These are phyloP conservation scores for Myoxocephalus aenaeus DNA, from an alignment of 2,797 vertebrate species.

Conservation along the genomic window DNA sequence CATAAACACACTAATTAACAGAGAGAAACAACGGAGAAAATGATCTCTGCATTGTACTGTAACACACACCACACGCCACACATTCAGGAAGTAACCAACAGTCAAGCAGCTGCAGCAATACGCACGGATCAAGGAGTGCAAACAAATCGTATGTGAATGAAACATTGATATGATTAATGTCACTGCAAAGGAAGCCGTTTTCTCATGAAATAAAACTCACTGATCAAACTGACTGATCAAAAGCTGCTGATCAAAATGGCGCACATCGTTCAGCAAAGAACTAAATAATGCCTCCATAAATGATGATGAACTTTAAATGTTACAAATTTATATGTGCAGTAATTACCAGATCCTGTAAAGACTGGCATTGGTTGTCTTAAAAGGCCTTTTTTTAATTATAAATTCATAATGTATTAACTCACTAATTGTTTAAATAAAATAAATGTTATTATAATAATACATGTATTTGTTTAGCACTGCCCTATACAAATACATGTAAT, in stretches of 20 bases:
- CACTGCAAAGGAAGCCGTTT: not conserved
- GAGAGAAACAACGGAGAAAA: conserved; percentile 6
- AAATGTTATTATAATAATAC: not conserved
- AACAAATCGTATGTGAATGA: conserved; percentile 2
- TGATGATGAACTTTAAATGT: not conserved
- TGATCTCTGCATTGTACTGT: not conserved
- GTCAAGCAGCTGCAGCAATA: conserved; percentile 11
- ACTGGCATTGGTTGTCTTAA: not conserved
- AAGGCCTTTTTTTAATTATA: not conserved
- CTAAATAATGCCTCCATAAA: not conserved
- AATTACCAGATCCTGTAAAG: conserved; percentile 4
- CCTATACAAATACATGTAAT: not conserved
- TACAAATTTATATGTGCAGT: not conserved
- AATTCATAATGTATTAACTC: not conserved
- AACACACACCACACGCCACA: conserved; percentile 19
- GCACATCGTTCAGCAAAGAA: not conserved
- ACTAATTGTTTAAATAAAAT: not conserved
- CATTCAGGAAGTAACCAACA: conserved; percentile 10
- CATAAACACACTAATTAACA: conserved; percentile 16
- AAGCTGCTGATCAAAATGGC: conserved; percentile 1
- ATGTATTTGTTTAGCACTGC: not conserved
- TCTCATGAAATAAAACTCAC: not conserved
- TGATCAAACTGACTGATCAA: not conserved
- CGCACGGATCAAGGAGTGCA: not conserved
- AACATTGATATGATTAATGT: conserved; percentile 22